A percentile compares a stretch with the other conserved stretches of the same genome.
phyloP scores from a whole-genome alignment of 2,113 vertebrate genomes.

The Pangasianodon hypophthalmus region DNA sequence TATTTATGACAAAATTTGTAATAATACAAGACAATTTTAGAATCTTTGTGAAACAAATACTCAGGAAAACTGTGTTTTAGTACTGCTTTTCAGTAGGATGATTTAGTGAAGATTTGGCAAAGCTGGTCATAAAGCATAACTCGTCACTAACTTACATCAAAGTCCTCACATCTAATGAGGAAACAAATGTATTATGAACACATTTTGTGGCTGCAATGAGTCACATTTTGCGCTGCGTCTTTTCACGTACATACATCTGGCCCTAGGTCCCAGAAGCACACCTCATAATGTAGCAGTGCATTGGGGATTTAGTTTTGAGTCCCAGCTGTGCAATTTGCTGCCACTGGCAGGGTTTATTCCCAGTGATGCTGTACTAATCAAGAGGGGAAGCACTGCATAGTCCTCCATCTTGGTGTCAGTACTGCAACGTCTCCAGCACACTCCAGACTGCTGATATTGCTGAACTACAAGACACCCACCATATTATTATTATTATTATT shows the following conservation, averaged over 20 bases:
- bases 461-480: neutral
- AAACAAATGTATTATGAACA: neutral
- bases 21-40: too few species aligned
- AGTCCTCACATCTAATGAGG: neutral
- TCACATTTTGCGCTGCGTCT: neutral
- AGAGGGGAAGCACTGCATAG: slow-evolving; percentile 2
- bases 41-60: neutral
- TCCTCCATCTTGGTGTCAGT: neutral
- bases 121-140: neutral
- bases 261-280: neutral
- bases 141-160: neutral
- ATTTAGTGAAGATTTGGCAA: neutral
- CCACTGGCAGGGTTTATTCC: neutral
- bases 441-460: neutral
- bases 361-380: neutral
- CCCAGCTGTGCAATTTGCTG: slow-evolving; percentile 23
- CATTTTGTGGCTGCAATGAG: neutral
- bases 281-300: neutral
- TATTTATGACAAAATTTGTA: neutral
- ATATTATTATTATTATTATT: neutral
- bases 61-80: neutral
- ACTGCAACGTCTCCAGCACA: neutral
- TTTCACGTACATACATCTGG: neutral
- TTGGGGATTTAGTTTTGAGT: neutral
- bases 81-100: neutral